Evolutionary conservation across 2,797 vertebrate genomes (phyloP).

Genomic region (Moxostoma hubbsi): DNA sequence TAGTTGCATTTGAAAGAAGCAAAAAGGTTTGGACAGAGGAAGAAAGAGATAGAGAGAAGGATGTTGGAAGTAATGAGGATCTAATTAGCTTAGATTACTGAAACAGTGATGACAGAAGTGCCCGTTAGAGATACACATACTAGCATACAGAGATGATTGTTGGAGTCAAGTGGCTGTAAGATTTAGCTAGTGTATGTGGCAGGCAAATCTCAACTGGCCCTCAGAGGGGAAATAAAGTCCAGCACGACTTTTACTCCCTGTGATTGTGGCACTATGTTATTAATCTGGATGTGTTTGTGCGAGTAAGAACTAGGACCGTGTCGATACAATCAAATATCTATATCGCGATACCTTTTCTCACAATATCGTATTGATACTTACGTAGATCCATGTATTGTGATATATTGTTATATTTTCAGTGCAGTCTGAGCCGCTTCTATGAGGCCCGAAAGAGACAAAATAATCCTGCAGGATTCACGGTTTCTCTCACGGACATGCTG

Average conservation of each 20-base stretch:
- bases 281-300: slow-evolving; percentile 58
- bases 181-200: slow-evolving; percentile 21
- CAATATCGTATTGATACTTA: too few species aligned
- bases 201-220: slow-evolving; percentile 31
- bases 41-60: slow-evolving; percentile 18
- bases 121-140: slow-evolving; percentile 36
- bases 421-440: too few species aligned
- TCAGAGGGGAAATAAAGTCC: slow-evolving; percentile 13
- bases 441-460: too few species aligned
- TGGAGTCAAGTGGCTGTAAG: slow-evolving; percentile 33
- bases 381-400: too few species aligned
- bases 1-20: not conserved
- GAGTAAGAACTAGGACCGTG: too few species aligned
- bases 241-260: slow-evolving; percentile 16
- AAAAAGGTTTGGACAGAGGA: slow-evolving; percentile 13
- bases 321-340: too few species aligned
- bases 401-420: too few species aligned
- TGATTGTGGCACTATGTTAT: slow-evolving; percentile 53
- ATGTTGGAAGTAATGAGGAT: slow-evolving; percentile 29
- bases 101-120: slow-evolving; percentile 44
- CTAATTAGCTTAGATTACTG: slow-evolving; percentile 47
- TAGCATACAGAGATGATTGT: slow-evolving; percentile 18
- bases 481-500: too few species aligned
- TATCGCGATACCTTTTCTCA: too few species aligned
- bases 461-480: too few species aligned